Evolutionary conservation across 1,140 invertebrate species (phyloP), one percentile per base, ranked within the genome.

Genomic region (Mesaphorura yosii): DNA sequence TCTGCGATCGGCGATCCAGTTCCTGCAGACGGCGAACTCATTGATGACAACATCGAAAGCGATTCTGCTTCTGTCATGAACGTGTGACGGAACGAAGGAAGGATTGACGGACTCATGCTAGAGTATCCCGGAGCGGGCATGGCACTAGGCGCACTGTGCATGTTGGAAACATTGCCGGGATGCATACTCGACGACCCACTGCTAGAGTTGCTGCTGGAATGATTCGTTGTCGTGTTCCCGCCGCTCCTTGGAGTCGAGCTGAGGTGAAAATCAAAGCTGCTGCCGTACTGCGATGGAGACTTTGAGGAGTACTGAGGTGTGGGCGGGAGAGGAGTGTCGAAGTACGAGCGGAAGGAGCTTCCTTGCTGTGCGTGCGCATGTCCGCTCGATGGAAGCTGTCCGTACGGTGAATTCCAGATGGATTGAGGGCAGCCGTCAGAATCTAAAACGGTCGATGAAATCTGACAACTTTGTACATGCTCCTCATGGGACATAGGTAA

Each of bases 141-240:
- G 15, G 61, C 3, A 3, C 68, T 69, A 7, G 57, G 12, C 2
- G 57, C 49, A 31, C 58, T 49, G 44, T 66, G 67, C 1, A 76
- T 76, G 49, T 78, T 69, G 1, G 79, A 80, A 10, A n/a, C 10
- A 34, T 34, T 34, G n/a, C n/a, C n/a, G n/a, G n/a, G n/a, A n/a
- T n/a, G n/a, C n/a, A n/a, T n/a, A 34, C 31, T 34, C 31, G 31
- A n/a, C 10, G 31, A n/a, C 10, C 10, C 31, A 34, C 31, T 34
- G 31, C 31, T 34, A 34, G 31, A 10, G 31, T 34, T 34, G 31
- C n/a, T 10, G 78, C n/a, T 34, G n/a, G 31, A n/a, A 34, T 34
- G 78, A 20, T 78, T 78, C 61, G 78, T 72, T 2, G 31, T 27
- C 14, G 25, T 12, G 6, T 27, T 27, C 17, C 26, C 26, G 6